Base-by-base conservation (phyloP, 2,888 invertebrate genomes). In the Idaea straminata region DNA sequence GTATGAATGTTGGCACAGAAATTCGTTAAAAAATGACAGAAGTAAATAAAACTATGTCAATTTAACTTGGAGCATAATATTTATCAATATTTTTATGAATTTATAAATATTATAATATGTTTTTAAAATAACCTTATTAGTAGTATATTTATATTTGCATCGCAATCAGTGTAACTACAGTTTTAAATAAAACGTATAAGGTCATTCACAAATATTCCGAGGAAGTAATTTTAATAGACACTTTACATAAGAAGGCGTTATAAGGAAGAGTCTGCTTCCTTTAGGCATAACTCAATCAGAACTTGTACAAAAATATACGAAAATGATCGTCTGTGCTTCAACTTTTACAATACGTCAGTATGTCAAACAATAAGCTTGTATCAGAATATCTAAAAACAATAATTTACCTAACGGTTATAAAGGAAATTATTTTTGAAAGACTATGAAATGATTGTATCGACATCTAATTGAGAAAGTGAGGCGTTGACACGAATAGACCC, bases 381-480 rank as follows among this genome's bases (percentile, higher is more conserved):
- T 25, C 25, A 25, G 25, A 25, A 25, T 25, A 25, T 25, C 25
- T 25, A 25, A 36, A 36, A 7, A 36, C 36, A 36, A 36, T 7
- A 36, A 36, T 1, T 7, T 47, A 47, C 2, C 7, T 13, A 13
- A 13, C 47, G 10, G 3, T 47, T 7, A 13, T 47, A 10, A 7
- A 47, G 47, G 47, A 47, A 47, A 47, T 47, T 7, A 47, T 47
- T 13, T 47, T 13, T 13, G 10, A 47, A 10, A 47, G 10, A 47
- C 47, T 47, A 47, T 36, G 10, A 36, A 36, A 36, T 47, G 47
- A 85, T 85, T 83, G 83, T 84, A 86, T 79, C 77, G 76, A 80
- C 80, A 82, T 83, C 85, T 84, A 85, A 87, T 86, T 81, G 83
- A 82, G 83, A 84, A 80, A 84, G 80, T 81, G 81, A 73, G 78